Base-by-base conservation (phyloP, 2,888 invertebrate genomes). In the Rotaria socialis region DNA sequence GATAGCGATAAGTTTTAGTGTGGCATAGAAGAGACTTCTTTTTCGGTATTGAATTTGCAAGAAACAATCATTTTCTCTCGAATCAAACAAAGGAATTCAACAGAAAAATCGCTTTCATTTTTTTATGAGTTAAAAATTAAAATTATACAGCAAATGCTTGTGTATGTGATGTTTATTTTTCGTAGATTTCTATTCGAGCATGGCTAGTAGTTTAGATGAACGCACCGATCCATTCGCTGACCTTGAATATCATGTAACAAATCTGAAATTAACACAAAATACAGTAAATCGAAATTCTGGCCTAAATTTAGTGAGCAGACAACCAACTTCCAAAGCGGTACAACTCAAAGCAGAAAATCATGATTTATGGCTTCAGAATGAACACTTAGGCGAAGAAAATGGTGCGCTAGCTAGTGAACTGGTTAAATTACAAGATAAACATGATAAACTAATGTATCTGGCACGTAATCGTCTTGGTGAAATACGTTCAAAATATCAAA, bases 281-380 rank as follows among this genome's bases (percentile, higher is more conserved):
- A 85, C 85, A 50, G 60, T 56, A 24, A 86, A 86, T 75, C 27
- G 85, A 27, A 86, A 86, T 75, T 41, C 86, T 7, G 75, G 52
- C 27, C 80, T 86, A 3, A 86, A 85, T 55, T 22, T 86, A 24
- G 3, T 58, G 0, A 56, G 43, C 24, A 86, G 85, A 41, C 86
- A 84, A 10, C 85, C 85, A 47, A 43, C 55, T 24, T 56, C 60
- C 41, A 86, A 86, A 60, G 74, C 86, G 35, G 86, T 85, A 7
- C 86, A 86, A 85, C 43, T 86, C 22, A 86, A 86, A 85, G 86
- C 86, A 35, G 86, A 86, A 75, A 86, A 86, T 50, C 84, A 85
- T 85, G 86, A 86, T 35, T 55, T 86, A 6, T 86, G 85, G 75
- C 55, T 85, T 50, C 85, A 85, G 22, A 86, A 86, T 84, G 86